Percentiles rank a stretch among this genome's conserved stretches.
Evolutionary conservation across 2,888 invertebrate species (phyloP).

Genomic region (Brachynemurus nebulosus): DNA sequence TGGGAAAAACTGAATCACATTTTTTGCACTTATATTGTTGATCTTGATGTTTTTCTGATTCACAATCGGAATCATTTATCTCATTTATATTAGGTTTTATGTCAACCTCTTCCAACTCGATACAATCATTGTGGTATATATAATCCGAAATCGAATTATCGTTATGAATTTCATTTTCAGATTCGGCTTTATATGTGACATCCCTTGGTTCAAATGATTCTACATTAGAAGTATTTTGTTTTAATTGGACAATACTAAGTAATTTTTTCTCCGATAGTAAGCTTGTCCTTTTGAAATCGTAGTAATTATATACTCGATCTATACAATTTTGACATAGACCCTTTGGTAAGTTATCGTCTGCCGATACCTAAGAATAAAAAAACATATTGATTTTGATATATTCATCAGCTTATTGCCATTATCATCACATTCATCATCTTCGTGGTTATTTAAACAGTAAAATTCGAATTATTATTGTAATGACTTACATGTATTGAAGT

Average conservation of each 20-base stretch:
- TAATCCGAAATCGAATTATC: neutral
- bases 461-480: neutral
- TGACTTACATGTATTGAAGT: constrained; percentile 6
- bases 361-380: constrained; percentile 37
- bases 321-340: constrained; percentile 49
- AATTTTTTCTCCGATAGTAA: constrained; percentile 1
- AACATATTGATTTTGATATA: no score
- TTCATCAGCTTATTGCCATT: no score
- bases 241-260: neutral
- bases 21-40: neutral
- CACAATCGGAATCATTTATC: neutral
- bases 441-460: neutral
- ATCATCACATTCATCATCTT: no score
- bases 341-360: constrained; percentile 53
- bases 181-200: neutral
- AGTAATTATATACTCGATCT: constrained; percentile 35
- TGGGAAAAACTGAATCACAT: neutral
- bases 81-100: neutral
- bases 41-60: neutral
- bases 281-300: constrained; percentile 2
- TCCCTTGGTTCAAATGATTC: neutral
- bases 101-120: neutral
- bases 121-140: neutral
- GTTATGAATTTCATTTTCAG: neutral
- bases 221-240: neutral